phyloP scores from a whole-genome alignment of 2,888 invertebrate genomes.

The Zaprionus obscuricornis region DNA sequence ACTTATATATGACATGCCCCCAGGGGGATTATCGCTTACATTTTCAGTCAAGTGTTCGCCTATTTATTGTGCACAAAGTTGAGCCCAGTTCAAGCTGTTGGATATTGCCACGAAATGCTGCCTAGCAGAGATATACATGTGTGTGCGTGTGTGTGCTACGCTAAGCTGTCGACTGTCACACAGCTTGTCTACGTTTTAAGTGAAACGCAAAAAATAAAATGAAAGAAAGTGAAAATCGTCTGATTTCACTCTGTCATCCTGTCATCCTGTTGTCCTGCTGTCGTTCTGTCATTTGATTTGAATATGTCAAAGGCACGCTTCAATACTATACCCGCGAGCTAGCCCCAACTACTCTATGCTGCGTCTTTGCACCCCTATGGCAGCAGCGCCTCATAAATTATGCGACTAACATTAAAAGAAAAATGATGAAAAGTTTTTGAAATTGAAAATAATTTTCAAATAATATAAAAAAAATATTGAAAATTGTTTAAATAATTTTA shows the following conservation, averaged over 20 bases:
- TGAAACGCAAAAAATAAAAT: no score
- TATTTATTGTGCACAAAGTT: slow-evolving; percentile 67
- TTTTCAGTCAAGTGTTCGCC: slow-evolving; percentile 67
- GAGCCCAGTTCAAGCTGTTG: slow-evolving; percentile 37
- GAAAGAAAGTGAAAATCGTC: slow-evolving; percentile 61
- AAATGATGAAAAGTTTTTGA: no score
- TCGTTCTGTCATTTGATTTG: slow-evolving; percentile 59
- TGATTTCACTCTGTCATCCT: slow-evolving; percentile 12
- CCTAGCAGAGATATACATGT: not conserved
- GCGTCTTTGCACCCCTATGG: no score
- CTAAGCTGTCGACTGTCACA: slow-evolving; percentile 8
- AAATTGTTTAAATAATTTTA: no score
- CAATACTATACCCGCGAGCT: no score
- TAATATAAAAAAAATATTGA: no score
- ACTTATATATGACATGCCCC: slow-evolving; percentile 47
- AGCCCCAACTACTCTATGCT: no score
- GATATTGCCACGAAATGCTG: slow-evolving; percentile 37
- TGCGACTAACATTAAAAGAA: no score
- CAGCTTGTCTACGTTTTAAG: slow-evolving; percentile 6
- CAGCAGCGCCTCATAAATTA: no score
- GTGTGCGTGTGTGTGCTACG: slow-evolving; percentile 5
- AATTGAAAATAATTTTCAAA: no score
- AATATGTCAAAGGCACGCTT: slow-evolving; percentile 57
- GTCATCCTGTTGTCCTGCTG: not conserved
- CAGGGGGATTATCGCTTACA: slow-evolving; percentile 73